Percentiles rank a stretch among this genome's conserved stretches.
phyloP scores from a whole-genome alignment of 1,140 invertebrate species.

The Pentalonia nigronervosa region DNA sequence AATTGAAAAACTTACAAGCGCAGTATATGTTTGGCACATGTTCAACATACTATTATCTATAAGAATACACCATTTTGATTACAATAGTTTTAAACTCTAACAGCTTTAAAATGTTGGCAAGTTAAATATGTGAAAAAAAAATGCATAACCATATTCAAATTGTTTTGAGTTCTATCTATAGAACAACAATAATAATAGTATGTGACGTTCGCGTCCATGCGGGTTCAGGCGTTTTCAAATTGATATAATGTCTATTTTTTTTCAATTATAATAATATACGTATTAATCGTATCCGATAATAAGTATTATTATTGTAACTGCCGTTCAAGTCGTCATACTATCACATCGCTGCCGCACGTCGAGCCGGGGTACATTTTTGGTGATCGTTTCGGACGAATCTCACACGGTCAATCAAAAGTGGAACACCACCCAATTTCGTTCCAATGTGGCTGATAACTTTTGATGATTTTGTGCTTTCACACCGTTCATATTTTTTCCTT shows the following conservation, averaged over 20 bases:
- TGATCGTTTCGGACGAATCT: neutral
- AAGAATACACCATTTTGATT: neutral
- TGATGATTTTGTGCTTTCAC: too few species aligned
- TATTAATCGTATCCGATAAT: neutral
- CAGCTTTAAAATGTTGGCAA: neutral
- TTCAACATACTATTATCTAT: neutral
- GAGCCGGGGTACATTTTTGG: neutral
- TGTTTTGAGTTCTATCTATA: neutral
- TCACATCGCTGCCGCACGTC: too few species aligned
- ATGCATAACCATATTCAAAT: neutral
- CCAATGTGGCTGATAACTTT: too few species aligned
- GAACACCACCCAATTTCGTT: neutral
- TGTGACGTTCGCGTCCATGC: neutral
- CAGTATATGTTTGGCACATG: neutral
- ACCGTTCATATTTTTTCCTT: too few species aligned
- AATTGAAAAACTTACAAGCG: neutral
- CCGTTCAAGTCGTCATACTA: too few species aligned
- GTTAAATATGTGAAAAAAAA: neutral
- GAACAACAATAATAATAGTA: neutral
- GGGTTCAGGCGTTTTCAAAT: neutral
- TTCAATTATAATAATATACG: neutral
- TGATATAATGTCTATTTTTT: neutral
- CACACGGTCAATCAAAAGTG: neutral
- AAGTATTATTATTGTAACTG: too few species aligned
- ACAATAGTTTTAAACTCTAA: slow-evolving; percentile 1